phyloP scores from a whole-genome alignment of 2,797 vertebrate species.

The Poeciliopsis turneri region DNA sequence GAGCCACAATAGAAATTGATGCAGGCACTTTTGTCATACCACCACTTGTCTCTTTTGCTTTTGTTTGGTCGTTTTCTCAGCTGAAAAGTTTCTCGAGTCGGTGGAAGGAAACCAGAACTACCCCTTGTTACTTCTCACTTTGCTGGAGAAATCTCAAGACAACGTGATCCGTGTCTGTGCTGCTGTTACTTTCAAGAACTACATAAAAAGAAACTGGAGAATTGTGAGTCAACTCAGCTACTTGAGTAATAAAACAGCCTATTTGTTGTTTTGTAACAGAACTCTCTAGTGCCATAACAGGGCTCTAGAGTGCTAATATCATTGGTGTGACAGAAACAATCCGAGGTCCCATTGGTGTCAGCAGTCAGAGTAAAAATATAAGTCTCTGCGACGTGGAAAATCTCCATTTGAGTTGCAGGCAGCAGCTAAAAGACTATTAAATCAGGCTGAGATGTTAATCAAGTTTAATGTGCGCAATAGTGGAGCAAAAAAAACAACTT shows the following conservation, averaged over 20 bases:
- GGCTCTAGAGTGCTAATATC: not conserved
- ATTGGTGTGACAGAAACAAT: not conserved
- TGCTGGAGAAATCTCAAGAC: constrained; percentile 96
- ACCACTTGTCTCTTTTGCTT: not conserved
- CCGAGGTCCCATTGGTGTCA: not conserved
- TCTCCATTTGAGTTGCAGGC: not conserved
- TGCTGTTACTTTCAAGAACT: constrained; percentile 98
- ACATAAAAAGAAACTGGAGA: constrained; percentile 99
- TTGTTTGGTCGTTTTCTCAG: constrained; percentile 64
- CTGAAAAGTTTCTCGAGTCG: constrained; percentile 97
- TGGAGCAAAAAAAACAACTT: not conserved
- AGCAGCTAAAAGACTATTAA: not conserved
- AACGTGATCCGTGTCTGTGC: constrained; percentile 96
- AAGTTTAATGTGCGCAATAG: not conserved
- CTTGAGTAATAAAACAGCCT: not conserved
- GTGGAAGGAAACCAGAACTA: constrained; percentile 98
- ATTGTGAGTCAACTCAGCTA: constrained; percentile 82
- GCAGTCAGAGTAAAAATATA: not conserved
- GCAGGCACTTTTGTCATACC: not conserved
- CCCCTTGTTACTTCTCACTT: constrained; percentile 89
- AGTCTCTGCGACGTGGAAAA: no score
- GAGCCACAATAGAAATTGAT: not conserved
- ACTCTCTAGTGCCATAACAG: not conserved
- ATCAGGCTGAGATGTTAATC: not conserved
- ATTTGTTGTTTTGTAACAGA: not conserved